Base-by-base conservation (phyloP, 2,113 vertebrate genomes). In the Hyla sarda region DNA sequence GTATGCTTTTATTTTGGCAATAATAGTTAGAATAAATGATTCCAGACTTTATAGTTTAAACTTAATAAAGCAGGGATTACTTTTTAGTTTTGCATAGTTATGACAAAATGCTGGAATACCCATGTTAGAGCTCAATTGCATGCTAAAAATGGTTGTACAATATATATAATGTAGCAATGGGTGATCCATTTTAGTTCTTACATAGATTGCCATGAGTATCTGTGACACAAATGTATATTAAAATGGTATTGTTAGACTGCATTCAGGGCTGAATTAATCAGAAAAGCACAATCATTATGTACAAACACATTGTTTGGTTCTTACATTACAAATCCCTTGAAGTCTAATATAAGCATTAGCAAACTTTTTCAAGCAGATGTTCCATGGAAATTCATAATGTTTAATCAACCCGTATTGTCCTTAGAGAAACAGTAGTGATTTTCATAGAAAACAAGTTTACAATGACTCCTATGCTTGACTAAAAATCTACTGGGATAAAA, bases 371-470 rank as follows among this genome's bases (percentile, higher is more conserved):
- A 45, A 50, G 47, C 87, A 88, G 85, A 88, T 89, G 75, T 89
- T 91, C 88, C 25, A 84, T 88, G 88, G 83, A 85, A 83, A 89
- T 90, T 88, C 54, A n/a, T 87, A 69, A 67, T 82, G 79, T 87
- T 90, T 90, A 88, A 87, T 79, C 86, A 90, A 85, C 7, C 13
- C 14, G 50, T 48, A 47, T 72, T 88, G 83, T 90, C 89, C 90
- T 91, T 87, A 52, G 80, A 89, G 84, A 88, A 86, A 87, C 0
- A 62, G 2, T 16, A 76, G 56, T 0, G 13, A 86, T 87, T 90
- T 88, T 87, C 47, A 76, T 47, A 89, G 77, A 85, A 90, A 90
- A 84, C 75, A 88, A 88, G 88, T 88, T 90, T 90, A 89, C 32
- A 85, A 32, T 69, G n/a, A 81, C 23, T 87, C 88, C 71, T 65